A percentile compares a stretch with the other conserved stretches of the same genome.
Conservation (phyloP, 2,113 vertebrate species). For the Drymodes brunneopygia region DNA sequence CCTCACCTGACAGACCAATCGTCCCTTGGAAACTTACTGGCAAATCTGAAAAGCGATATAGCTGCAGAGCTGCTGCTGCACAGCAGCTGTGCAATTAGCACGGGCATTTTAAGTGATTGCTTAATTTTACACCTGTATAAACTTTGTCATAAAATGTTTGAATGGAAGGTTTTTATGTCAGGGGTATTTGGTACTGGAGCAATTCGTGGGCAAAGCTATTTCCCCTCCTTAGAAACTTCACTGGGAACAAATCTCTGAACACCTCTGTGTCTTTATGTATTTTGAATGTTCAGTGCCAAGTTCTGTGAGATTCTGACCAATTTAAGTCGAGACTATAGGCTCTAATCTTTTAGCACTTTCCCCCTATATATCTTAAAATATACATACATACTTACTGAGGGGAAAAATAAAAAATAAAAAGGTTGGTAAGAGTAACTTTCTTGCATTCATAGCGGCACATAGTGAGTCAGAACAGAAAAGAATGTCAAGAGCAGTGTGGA, state of each 20-base stretch:
- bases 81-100: neutral
- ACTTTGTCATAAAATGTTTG: neutral
- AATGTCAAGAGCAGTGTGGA: neutral
- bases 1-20: neutral
- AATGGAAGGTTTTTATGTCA: neutral
- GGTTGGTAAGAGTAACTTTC: neutral
- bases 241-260: neutral
- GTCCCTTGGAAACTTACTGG: neutral
- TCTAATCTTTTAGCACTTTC: neutral
- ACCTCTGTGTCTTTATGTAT: neutral
- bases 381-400: neutral
- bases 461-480: neutral
- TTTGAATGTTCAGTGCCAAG: neutral
- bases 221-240: neutral
- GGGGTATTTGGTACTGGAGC: neutral
- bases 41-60: neutral
- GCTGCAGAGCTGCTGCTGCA: neutral
- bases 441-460: neutral
- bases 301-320: neutral
- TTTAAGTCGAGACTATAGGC: neutral
- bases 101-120: rapidly evolving
- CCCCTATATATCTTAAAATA: neutral
- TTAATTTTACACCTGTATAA: neutral
- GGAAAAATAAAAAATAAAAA: rapidly evolving
- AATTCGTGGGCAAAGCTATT: neutral